A percentile compares a stretch with the other conserved stretches of the same genome.
phyloP scores from a whole-genome alignment of 2,888 invertebrate genomes.

The Gonocerus acuteangulatus region DNA sequence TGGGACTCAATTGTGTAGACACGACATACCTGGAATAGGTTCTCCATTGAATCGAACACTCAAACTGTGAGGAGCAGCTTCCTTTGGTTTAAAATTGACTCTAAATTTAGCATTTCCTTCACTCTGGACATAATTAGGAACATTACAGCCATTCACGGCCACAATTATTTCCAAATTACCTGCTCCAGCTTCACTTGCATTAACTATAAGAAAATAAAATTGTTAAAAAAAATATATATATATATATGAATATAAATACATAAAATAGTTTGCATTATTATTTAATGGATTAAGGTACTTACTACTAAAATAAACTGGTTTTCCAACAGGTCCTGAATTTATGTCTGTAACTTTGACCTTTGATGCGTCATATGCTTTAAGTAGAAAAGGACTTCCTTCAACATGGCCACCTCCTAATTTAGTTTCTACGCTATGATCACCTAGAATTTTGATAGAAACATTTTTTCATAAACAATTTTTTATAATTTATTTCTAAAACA shows the following conservation, averaged over 20 bases:
- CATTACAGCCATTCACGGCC: slow-evolving; percentile 90
- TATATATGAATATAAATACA: neutral
- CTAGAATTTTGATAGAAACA: slow-evolving; percentile 41
- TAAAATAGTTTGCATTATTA: neutral
- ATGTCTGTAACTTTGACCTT: slow-evolving; percentile 93
- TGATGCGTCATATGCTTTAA: slow-evolving; percentile 91
- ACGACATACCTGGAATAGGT: slow-evolving; percentile 52
- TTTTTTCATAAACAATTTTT: too few species aligned
- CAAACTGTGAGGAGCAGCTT: slow-evolving; percentile 81
- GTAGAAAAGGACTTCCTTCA: slow-evolving; percentile 89
- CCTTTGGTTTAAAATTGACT: slow-evolving; percentile 92
- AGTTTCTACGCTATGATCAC: slow-evolving; percentile 85
- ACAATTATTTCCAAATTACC: slow-evolving; percentile 97
- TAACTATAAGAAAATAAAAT: slow-evolving; percentile 47
- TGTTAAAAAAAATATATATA: neutral
- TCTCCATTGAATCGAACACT: slow-evolving; percentile 75
- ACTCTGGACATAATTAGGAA: slow-evolving; percentile 95
- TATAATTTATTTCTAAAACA: too few species aligned
- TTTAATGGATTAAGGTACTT: slow-evolving; percentile 44
- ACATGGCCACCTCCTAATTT: slow-evolving; percentile 65
- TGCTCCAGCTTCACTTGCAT: slow-evolving; percentile 64
- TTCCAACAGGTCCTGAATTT: slow-evolving; percentile 80
- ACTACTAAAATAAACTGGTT: slow-evolving; percentile 90
- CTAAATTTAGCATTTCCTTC: slow-evolving; percentile 92
- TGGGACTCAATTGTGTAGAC: too few species aligned